Evolutionary conservation across 2,113 vertebrate species (phyloP).

Genomic region (Coryphaenoides rupestris): DNA sequence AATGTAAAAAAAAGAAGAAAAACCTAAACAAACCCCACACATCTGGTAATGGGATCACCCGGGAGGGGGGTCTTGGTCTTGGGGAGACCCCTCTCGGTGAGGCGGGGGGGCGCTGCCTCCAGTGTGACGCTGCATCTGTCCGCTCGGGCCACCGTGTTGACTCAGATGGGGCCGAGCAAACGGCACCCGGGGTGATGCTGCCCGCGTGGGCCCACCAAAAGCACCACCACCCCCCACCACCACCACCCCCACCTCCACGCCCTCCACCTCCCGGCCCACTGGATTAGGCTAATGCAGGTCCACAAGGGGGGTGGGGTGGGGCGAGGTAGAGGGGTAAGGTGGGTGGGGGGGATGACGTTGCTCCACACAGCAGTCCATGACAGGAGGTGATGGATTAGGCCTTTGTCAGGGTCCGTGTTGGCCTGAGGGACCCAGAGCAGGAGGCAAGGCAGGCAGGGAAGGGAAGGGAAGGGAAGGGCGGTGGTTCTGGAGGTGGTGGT

Average conservation of each 20-base stretch:
- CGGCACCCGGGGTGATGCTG: slow-evolving; percentile 61
- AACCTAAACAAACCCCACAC: not conserved
- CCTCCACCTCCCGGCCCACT: slow-evolving; percentile 45
- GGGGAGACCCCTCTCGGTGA: slow-evolving; percentile 17
- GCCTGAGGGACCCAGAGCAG: slow-evolving; percentile 57
- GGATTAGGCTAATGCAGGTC: slow-evolving; percentile 82
- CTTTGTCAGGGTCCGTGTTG: slow-evolving; percentile 65
- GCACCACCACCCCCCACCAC: slow-evolving; percentile 48
- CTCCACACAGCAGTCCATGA: slow-evolving; percentile 71
- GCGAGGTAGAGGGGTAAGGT: too few species aligned
- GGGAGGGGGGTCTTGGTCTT: slow-evolving; percentile 12
- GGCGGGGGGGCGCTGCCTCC: slow-evolving; percentile 14
- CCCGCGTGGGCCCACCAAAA: slow-evolving; percentile 69
- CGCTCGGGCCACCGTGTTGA: slow-evolving; percentile 72
- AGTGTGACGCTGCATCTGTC: slow-evolving; percentile 27
- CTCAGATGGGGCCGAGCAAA: slow-evolving; percentile 80
- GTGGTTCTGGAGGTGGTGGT: too few species aligned
- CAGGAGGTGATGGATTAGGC: slow-evolving; percentile 77
- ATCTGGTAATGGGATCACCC: slow-evolving; percentile 11
- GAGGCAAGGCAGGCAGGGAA: slow-evolving; percentile 29
- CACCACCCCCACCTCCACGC: slow-evolving; percentile 39
- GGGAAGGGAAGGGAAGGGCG: not conserved
- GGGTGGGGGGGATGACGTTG: slow-evolving; percentile 21
- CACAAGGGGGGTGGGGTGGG: slow-evolving; percentile 32
- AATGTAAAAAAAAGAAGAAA: slow-evolving; percentile 47